Evolutionary conservation across 2,113 vertebrate genomes (phyloP), one percentile per base, ranked within the genome.

Genomic region (sheep (Ovis aries)): DNA sequence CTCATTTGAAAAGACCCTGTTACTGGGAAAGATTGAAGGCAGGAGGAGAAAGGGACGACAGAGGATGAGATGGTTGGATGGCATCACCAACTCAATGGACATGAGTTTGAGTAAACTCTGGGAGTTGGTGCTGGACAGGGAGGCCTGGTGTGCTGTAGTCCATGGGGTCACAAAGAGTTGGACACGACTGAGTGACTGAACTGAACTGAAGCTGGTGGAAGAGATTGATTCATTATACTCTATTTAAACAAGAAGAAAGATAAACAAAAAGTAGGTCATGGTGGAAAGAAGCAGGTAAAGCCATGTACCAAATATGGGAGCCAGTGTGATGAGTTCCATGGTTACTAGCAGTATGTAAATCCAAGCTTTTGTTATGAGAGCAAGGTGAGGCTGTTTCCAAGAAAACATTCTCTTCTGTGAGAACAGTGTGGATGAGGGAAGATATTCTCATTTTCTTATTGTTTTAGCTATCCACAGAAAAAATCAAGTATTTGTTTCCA

Each of bases 371-470:
- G 62, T 64, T 74, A 11, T 77, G 11, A 83, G 53, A 87, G 25
- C 53, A 80, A 88, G 88, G 57, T 17, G 59, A 84, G n/a, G 9
- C n/a, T 50, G 31, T 64, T 96, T 96, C 71, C 21, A 81, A 91
- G 87, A 85, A 96, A 92, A 90, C 12, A 15, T 85, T 67, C 48
- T 95, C 57, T 87, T 81, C 36, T 90, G 1, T 1, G 12, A 83
- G 85, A 77, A 83, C 3, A 60, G 45, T 84, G 45, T 92, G 31
- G 78, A 33, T 3, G 43, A 96, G 8, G 4, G 59, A 94, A 90
- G 91, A 33, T 23, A 25, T 98, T 94, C 93, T 96, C 48, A 88
- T 94, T 77, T 80, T 43, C 67, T 57, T 81, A 53, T 77, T 92
- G 13, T 60, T 67, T 81, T 29, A 53, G 14, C 29, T 45, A 33